phyloP scores from a whole-genome alignment of 2,797 vertebrate species.

The Gadopsis marmoratus region DNA sequence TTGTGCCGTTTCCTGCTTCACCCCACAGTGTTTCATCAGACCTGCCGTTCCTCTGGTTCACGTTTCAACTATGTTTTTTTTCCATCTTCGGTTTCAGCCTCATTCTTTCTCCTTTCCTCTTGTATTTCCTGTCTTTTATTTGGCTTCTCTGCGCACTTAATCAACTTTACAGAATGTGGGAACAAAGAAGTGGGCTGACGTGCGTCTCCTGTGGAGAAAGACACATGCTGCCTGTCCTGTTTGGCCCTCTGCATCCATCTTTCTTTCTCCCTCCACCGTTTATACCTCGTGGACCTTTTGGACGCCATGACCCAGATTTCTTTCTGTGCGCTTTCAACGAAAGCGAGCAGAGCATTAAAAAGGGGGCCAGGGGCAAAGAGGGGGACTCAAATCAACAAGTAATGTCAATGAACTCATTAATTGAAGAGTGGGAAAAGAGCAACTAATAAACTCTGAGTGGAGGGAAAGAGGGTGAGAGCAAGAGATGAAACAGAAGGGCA shows the following conservation, averaged over 20 bases:
- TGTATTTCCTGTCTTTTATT: conserved; percentile 63
- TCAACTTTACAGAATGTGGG: conserved; percentile 60
- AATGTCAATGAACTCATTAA: conserved; percentile 54
- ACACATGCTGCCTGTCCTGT: conserved; percentile 37
- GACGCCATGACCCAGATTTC: conserved; percentile 71
- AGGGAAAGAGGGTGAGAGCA: conserved; percentile 11
- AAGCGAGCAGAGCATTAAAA: conserved; percentile 30
- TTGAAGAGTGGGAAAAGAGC: conserved; percentile 26
- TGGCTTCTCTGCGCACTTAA: conserved; percentile 40
- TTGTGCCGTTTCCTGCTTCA: conserved; percentile 57
- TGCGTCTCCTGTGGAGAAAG: conserved; percentile 43
- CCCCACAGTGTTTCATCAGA: conserved; percentile 53
- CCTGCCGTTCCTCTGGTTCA: conserved; percentile 58
- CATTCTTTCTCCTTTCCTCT: conserved; percentile 61
- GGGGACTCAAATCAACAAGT: conserved; percentile 39
- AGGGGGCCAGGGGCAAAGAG: neutral
- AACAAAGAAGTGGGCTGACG: conserved; percentile 48
- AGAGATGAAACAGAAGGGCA: conserved; percentile 39
- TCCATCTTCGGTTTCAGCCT: conserved; percentile 67
- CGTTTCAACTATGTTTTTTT: conserved; percentile 57
- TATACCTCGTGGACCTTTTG: conserved; percentile 55
- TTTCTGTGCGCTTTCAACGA: conserved; percentile 42
- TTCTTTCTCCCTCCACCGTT: conserved; percentile 26
- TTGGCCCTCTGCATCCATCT: conserved; percentile 24
- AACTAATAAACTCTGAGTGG: conserved; percentile 15